Evolutionary conservation across 2,113 vertebrate genomes (phyloP), one percentile per base, ranked within the genome.

Genomic region (Natator depressus): DNA sequence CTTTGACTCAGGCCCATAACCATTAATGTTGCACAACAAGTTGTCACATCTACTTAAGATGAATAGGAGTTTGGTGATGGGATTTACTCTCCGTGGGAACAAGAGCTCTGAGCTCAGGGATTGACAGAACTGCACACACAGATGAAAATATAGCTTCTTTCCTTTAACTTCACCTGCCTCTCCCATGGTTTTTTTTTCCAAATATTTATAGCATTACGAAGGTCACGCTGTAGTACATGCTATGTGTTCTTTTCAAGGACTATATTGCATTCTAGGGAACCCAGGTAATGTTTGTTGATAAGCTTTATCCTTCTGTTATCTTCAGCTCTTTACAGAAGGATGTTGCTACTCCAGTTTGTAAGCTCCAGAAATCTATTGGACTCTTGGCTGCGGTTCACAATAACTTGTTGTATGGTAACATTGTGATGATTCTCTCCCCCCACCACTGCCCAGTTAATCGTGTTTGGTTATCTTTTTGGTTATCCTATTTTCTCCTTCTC

Each of bases 21-120:
- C 14, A 16, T 59, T 47, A 50, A 22, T 78, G 57, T 80, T n/a
- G 31, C 57, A 47, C 38, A 13, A 35, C 14, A 19, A 85, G 42
- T 24, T 94, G 5, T 35, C n/a, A 51, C n/a, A 13, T 72, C 46
- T 0, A 0, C 92, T 91, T 89, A 55, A 16, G 49, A 20, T 20
- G n/a, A 81, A 76, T 53, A 76, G 83, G 79, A 91, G 81, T 22
- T 89, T 89, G 93, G 89, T 97, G 91, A 8, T 93, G 96, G 92
- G 93, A 35, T 93, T 91, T 25, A 6, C 46, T 69, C 57, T 95
- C 79, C 53, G 54, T 95, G 91, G 54, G 42, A 72, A 5, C 5
- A 24, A 59, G 31, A 9, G 82, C 3, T 46, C 72, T 91, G 93
- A 93, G 84, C 89, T 1, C 20, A 51, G 65, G 59, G 79, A 4